phyloP scores from a whole-genome alignment of 2,888 invertebrate genomes.

The Uropetala carovei region DNA sequence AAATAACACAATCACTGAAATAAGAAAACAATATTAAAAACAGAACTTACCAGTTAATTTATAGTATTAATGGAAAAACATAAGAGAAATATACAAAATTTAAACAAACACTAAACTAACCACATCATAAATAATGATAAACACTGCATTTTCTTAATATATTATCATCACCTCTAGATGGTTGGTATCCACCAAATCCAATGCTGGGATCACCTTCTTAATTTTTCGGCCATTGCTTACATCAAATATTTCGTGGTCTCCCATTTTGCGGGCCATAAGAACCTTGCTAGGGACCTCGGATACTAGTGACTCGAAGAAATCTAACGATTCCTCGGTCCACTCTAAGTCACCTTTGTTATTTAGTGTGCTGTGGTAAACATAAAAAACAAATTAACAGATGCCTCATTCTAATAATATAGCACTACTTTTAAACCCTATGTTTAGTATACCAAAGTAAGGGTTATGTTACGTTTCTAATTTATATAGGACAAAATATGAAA shows the following conservation, averaged over 20 bases:
- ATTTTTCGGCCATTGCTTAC: neutral
- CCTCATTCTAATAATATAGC: no score
- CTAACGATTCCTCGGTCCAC: constrained; percentile 20
- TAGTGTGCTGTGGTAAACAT: neutral
- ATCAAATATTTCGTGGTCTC: neutral
- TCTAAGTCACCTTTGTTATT: neutral
- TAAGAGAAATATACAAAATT: no score
- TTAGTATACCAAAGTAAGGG: no score
- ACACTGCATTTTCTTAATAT: neutral
- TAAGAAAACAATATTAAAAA: no score
- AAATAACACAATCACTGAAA: no score
- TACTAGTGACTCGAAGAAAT: constrained; percentile 19
- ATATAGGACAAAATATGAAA: no score
- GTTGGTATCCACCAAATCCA: neutral
- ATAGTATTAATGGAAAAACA: no score
- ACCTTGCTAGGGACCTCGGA: neutral
- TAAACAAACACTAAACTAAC: no score
- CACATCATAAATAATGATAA: neutral
- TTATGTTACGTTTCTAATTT: no score
- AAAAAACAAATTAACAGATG: no score
- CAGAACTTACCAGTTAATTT: no score
- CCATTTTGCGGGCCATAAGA: neutral
- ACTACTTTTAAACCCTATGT: no score
- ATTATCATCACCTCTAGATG: neutral
- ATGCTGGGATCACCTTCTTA: neutral